phyloP scores from a whole-genome alignment of 2,113 vertebrate genomes.

The Drymodes brunneopygia region DNA sequence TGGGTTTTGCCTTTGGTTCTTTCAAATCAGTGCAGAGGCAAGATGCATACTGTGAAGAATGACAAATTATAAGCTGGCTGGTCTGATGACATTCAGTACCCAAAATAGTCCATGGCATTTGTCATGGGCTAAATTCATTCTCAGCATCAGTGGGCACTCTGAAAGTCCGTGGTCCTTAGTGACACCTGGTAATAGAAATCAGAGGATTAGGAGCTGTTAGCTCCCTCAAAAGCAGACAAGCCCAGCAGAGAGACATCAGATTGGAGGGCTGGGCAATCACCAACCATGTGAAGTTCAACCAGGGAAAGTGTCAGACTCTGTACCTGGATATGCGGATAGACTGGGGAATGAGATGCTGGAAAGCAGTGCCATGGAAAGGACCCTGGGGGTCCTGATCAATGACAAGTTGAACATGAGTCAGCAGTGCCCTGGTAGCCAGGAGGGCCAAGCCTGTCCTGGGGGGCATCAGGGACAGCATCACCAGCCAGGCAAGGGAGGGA shows the following conservation, averaged over 20 bases:
- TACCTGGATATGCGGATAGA: not conserved
- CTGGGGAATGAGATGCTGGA: not conserved
- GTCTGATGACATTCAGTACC: not conserved
- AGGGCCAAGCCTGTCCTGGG: accelerated
- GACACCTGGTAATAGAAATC: not conserved
- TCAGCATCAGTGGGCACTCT: accelerated
- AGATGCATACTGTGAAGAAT: not conserved
- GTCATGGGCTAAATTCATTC: not conserved
- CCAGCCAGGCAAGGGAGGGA: not conserved
- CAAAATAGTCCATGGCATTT: not conserved
- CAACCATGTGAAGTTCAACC: not conserved
- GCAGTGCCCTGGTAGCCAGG: not conserved
- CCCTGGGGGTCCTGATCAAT: no score
- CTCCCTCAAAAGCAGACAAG: not conserved
- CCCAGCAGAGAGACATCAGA: not conserved
- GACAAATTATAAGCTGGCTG: not conserved
- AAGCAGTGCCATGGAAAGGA: not conserved
- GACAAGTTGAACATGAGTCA: accelerated
- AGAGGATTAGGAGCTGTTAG: not conserved
- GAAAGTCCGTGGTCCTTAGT: not conserved
- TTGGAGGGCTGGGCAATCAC: no score
- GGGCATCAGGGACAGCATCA: not conserved
- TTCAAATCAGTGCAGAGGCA: not conserved
- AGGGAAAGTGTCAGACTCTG: accelerated
- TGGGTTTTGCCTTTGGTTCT: not conserved